Conservation (phyloP, 2,888 invertebrate genomes). For the Drosophila phalerata region DNA sequence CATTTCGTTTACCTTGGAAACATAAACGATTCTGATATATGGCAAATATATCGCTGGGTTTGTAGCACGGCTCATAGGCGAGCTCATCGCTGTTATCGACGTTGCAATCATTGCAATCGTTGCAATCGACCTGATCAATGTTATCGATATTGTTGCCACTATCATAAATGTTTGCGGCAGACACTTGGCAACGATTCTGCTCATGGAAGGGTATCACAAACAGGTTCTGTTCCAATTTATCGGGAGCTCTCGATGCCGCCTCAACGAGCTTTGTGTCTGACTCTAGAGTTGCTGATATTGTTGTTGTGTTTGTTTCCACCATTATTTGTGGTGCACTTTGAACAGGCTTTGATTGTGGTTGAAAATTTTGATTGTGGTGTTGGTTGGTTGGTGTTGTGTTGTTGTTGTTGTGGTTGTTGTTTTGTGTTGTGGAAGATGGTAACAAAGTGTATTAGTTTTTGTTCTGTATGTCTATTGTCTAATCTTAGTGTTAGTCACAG, state of each 20-base stretch:
- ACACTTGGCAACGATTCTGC: conserved; percentile 60
- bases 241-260: conserved; percentile 45
- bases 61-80: conserved; percentile 82
- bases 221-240: conserved; percentile 70
- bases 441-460: conserved; percentile 76
- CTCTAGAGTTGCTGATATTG: conserved; percentile 34
- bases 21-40: conserved; percentile 83
- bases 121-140: conserved; percentile 30
- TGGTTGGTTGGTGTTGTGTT: conserved; percentile 46
- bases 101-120: conserved; percentile 15
- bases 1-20: conserved; percentile 82
- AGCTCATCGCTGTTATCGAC: conserved; percentile 44
- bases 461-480: conserved; percentile 35
- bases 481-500: conserved; percentile 76
- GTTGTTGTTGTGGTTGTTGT: conserved; percentile 38
- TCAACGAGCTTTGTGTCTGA: conserved; percentile 40
- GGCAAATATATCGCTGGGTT: conserved; percentile 82
- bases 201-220: conserved; percentile 77
- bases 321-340: conserved; percentile 61
- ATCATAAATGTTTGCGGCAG: conserved; percentile 63
- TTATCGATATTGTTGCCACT: conserved; percentile 52
- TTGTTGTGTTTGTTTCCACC: conserved; percentile 48
- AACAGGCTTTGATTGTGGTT: conserved; percentile 49
- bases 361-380: conserved; percentile 33
- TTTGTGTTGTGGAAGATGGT: conserved; percentile 75